Base-by-base conservation (phyloP, 1,140 invertebrate species). In the Apis laboriosa region DNA sequence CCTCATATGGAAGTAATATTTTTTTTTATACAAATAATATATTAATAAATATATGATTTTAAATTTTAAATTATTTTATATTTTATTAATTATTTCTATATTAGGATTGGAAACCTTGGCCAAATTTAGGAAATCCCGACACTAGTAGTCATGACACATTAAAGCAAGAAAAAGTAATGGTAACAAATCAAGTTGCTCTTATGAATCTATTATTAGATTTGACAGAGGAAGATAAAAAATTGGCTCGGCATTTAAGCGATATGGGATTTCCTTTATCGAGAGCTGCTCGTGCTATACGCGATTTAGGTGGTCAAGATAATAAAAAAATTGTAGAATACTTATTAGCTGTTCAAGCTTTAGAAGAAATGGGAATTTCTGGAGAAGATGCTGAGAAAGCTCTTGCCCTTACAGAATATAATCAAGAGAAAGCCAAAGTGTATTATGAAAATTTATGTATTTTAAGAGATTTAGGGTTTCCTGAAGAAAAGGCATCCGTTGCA, bases 201-300 rank as follows among this genome's bases (percentile, higher is more conserved):
- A n/a, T 80, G 5, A 90, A 91, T 74, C 82, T 86, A n/a, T 55
- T 93, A 4, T 76, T 83, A 13, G 90, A 92, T 72, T 88, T 94
- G 61, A 89, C 90, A 15, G 91, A 94, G 24, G 94, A 95, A 74
- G 94, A 96, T 74, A 96, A 97, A 91, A 94, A 94, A 67, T 94
- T 98, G 84, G 97, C 96, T 56, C 94, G 96, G 84, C 95, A 96
- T 64, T 96, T 98, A 43, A 96, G 95, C 88, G 95, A 96, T 71
- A 98, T 98, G 97, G 98, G 98, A 4, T 98, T 98, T 93, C 95
- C 96, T 0, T 91, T 97, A 79, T 95, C 96, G n/a, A 95, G 97
- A 89, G 97, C 97, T 2, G 96, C 97, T 9, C 95, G 97, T 85
- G 96, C 97, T 19, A 96, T 97, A 87, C 95, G 95, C 84, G 93